These are phyloP conservation scores for Balearica regulorum DNA, from an alignment of 2,797 vertebrate genomes.

Conservation along the genomic window DNA sequence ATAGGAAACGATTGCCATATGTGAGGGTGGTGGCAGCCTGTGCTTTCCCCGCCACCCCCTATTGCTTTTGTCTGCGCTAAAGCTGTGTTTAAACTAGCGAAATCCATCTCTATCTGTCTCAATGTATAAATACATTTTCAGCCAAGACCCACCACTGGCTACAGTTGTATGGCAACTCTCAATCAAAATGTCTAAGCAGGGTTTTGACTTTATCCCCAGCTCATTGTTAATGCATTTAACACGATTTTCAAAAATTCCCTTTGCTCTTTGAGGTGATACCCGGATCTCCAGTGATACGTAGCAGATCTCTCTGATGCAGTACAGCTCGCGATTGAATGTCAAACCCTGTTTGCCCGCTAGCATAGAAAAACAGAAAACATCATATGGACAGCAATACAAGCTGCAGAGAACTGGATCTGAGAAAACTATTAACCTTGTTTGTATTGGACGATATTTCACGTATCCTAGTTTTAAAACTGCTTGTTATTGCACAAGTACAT, in stretches of 20 bases:
- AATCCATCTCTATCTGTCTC: slow-evolving; percentile 51
- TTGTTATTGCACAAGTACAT: neutral
- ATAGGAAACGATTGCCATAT: slow-evolving; percentile 62
- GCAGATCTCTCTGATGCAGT: neutral
- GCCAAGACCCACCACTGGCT: slow-evolving; percentile 56
- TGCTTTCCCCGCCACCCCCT: neutral
- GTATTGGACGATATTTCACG: neutral
- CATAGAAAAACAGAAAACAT: neutral
- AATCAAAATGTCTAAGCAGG: neutral
- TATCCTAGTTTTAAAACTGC: neutral
- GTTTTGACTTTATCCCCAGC: slow-evolving; percentile 22
- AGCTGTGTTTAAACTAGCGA: slow-evolving; percentile 56
- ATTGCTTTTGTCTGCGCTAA: slow-evolving; percentile 52
- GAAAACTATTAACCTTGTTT: neutral
- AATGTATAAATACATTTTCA: slow-evolving; percentile 34
- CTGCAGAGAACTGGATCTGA: slow-evolving; percentile 5
- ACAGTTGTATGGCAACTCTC: slow-evolving; percentile 24
- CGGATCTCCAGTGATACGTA: neutral
- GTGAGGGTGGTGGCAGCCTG: slow-evolving; percentile 51
- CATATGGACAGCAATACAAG: neutral
- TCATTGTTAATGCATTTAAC: slow-evolving; percentile 10
- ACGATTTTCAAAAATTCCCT: neutral
- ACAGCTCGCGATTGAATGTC: neutral
- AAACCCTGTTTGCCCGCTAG: slow-evolving; percentile 5
- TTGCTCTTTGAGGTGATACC: slow-evolving; percentile 17